phyloP scores from a whole-genome alignment of 2,888 invertebrate species.

The Cenopis cana region DNA sequence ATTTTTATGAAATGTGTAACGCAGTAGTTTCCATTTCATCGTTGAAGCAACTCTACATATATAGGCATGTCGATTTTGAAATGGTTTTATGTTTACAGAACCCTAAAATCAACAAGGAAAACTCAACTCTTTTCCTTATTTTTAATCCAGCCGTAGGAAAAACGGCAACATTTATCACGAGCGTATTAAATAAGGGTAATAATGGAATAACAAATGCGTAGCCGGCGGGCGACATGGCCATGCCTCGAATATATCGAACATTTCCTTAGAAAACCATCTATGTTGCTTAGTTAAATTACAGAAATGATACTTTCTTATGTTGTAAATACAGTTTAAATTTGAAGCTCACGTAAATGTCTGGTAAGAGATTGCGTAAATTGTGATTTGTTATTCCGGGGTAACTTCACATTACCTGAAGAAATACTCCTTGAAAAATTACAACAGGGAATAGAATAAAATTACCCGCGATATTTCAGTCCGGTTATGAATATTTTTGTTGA shows the following conservation, averaged over 20 bases:
- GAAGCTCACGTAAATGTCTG: background rate
- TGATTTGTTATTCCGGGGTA: constrained; percentile 20
- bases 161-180: constrained; percentile 68
- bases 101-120: constrained; percentile 47
- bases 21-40: background rate
- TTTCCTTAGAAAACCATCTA: constrained; percentile 1
- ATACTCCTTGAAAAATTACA: constrained; percentile 49
- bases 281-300: too few species aligned
- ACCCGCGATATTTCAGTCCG: constrained; percentile 38
- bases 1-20: background rate
- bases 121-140: constrained; percentile 62
- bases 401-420: constrained; percentile 45
- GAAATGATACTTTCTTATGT: constrained; percentile 4
- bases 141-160: constrained; percentile 65
- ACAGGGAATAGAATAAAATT: constrained; percentile 45
- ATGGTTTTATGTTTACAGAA: background rate
- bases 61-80: background rate
- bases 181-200: constrained; percentile 76
- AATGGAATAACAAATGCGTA: constrained; percentile 74
- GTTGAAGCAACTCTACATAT: background rate
- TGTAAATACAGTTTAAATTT: constrained; percentile 17
- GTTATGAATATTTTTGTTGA: constrained; percentile 43
- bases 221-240: constrained; percentile 61
- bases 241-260: constrained; percentile 50
- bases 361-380: constrained; percentile 12